Conservation (phyloP, 2,113 vertebrate genomes). For the Camelus dromedarius region DNA sequence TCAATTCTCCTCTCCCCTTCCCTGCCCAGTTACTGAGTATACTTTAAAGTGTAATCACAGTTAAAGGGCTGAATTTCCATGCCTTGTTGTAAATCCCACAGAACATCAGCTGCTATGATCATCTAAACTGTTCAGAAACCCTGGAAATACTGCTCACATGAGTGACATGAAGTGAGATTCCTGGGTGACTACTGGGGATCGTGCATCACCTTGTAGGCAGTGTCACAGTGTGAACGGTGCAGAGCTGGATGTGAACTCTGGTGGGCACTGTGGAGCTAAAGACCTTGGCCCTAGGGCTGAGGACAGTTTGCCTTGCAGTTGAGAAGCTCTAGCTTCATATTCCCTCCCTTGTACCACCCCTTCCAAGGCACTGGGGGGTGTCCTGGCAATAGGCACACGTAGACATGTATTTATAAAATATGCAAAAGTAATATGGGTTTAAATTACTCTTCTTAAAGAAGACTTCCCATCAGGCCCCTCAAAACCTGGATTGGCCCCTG, state of each 20-base stretch:
- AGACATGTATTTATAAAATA: background rate
- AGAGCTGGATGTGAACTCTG: background rate
- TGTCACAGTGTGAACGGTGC: background rate
- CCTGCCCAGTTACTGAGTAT: no score
- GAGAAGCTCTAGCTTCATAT: background rate
- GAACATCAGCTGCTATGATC: background rate
- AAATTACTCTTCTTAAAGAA: slow-evolving; percentile 6
- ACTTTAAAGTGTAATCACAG: background rate
- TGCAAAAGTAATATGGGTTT: background rate
- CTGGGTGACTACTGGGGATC: background rate
- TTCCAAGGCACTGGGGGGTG: background rate
- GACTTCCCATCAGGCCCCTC: background rate
- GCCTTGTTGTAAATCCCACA: background rate
- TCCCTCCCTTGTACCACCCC: fast-evolving
- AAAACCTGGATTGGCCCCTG: background rate
- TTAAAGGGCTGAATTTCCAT: background rate
- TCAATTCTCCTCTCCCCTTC: background rate
- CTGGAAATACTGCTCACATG: background rate
- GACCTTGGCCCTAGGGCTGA: background rate
- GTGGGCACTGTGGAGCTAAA: background rate
- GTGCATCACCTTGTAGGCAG: background rate
- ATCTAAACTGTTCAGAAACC: background rate
- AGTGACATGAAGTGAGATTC: background rate
- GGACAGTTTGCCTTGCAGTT: background rate
- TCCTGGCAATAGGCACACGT: background rate